Evolutionary conservation across 2,113 vertebrate genomes (phyloP).

Genomic region (Oryzias melastigma): DNA sequence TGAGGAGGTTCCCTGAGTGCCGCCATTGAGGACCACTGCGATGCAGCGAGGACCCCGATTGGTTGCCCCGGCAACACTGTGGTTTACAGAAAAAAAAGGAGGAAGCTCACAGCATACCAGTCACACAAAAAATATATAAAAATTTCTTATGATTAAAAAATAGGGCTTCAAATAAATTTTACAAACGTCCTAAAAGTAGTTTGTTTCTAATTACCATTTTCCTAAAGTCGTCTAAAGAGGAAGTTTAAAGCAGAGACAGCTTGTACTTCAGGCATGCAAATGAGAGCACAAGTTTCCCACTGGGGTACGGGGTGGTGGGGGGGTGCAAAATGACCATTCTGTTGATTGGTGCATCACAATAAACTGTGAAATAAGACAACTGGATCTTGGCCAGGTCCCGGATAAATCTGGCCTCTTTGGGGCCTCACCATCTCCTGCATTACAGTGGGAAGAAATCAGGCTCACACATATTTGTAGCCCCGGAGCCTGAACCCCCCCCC

Average conservation of each 20-base stretch:
- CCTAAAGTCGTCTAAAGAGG: neutral
- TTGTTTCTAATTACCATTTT: too few relatives aligned
- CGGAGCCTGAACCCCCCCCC: conserved; percentile 45
- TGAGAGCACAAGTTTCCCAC: conserved; percentile 59
- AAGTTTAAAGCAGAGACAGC: neutral
- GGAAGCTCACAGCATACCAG: conserved; percentile 49
- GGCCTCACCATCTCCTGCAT: conserved; percentile 68
- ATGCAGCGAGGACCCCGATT: conserved; percentile 67
- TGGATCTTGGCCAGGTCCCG: conserved; percentile 69
- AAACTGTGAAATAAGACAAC: conserved; percentile 70
- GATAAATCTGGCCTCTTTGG: conserved; percentile 64
- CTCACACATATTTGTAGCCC: conserved; percentile 65
- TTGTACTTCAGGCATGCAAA: conserved; percentile 42
- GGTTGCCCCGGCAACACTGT: conserved; percentile 78
- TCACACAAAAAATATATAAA: conserved; percentile 25
- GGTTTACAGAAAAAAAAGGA: conserved; percentile 60
- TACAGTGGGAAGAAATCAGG: conserved; percentile 71
- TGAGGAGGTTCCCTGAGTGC: conserved; percentile 72
- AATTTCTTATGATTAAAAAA: too few relatives aligned
- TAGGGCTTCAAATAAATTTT: too few relatives aligned
- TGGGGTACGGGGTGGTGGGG: conserved; percentile 27
- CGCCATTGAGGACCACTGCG: conserved; percentile 67
- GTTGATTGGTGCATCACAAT: conserved; percentile 69
- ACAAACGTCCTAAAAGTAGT: too few relatives aligned
- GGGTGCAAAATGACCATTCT: conserved; percentile 53